Evolutionary conservation across 2,797 vertebrate genomes (phyloP).

Genomic region (Fratercula arctica): DNA sequence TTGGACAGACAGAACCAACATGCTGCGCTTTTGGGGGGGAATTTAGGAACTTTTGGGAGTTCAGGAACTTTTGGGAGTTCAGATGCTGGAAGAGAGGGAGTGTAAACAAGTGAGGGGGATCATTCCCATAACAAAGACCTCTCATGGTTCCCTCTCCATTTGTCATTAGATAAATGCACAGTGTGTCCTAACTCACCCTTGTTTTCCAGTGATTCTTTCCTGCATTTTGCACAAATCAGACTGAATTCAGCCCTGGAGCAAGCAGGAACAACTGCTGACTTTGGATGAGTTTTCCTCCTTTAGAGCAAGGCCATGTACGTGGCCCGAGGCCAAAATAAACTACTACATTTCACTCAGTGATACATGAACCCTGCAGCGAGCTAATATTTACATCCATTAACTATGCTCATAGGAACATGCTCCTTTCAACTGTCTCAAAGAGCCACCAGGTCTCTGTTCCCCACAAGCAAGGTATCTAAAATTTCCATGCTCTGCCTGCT

Average conservation of each 20-base stretch:
- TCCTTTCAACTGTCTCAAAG: neutral
- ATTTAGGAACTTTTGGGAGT: neutral
- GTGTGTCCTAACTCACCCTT: neutral
- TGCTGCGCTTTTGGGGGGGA: neutral
- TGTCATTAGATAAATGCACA: neutral
- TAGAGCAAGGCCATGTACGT: neutral
- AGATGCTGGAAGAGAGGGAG: neutral
- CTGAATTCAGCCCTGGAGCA: slow-evolving; percentile 11
- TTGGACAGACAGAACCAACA: neutral
- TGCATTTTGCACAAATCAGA: neutral
- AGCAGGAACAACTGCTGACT: neutral
- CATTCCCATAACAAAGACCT: neutral
- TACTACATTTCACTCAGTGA: neutral
- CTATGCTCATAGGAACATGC: neutral
- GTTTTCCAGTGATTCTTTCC: neutral
- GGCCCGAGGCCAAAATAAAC: slow-evolving; percentile 56
- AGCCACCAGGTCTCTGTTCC: neutral
- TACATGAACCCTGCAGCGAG: neutral
- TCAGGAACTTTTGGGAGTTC: neutral
- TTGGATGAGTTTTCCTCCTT: neutral
- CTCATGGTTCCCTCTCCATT: neutral
- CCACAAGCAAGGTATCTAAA: neutral
- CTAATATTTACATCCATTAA: slow-evolving; percentile 56
- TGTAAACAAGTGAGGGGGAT: neutral
- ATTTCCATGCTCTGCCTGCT: neutral